Evolutionary conservation across 2,797 vertebrate species (phyloP).

Genomic region (Danio kyathit): DNA sequence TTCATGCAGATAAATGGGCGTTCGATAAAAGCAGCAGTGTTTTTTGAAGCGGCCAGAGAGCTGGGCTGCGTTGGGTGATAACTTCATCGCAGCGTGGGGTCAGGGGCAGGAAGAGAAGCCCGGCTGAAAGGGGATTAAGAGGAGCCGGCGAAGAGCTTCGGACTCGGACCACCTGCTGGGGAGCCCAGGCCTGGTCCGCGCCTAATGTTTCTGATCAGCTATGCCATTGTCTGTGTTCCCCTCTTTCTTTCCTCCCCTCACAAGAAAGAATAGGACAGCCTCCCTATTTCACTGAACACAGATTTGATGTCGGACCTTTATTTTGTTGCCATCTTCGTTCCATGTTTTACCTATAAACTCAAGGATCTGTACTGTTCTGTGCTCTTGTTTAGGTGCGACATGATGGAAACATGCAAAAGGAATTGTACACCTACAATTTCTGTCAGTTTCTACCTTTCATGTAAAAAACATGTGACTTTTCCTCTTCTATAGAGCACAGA

Average conservation of each 20-base stretch:
- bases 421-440: background rate
- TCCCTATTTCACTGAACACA: conserved; percentile 45
- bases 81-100: conserved; percentile 94
- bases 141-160: conserved; percentile 22
- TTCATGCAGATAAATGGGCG: conserved; percentile 90
- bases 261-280: conserved; percentile 48
- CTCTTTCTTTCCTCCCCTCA: conserved; percentile 71
- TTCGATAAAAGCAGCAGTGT: conserved; percentile 83
- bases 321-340: conserved; percentile 20
- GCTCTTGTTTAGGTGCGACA: conserved; percentile 6
- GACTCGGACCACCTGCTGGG: conserved; percentile 83
- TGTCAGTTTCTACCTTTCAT: background rate
- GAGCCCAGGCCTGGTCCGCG: conserved; percentile 81
- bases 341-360: background rate
- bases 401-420: conserved; percentile 23
- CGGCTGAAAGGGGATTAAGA: conserved; percentile 85
- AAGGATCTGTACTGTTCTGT: background rate
- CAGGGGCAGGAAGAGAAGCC: conserved; percentile 82
- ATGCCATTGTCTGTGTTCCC: conserved; percentile 87
- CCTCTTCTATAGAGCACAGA: too few species aligned
- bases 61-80: conserved; percentile 92
- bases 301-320: conserved; percentile 35
- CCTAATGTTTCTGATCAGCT: conserved; percentile 90
- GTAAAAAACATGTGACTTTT: background rate
- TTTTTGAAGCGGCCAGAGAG: conserved; percentile 90